Evolutionary conservation across 2,888 invertebrate species (phyloP).

Genomic region (Rhagophthalmus giganteus): DNA sequence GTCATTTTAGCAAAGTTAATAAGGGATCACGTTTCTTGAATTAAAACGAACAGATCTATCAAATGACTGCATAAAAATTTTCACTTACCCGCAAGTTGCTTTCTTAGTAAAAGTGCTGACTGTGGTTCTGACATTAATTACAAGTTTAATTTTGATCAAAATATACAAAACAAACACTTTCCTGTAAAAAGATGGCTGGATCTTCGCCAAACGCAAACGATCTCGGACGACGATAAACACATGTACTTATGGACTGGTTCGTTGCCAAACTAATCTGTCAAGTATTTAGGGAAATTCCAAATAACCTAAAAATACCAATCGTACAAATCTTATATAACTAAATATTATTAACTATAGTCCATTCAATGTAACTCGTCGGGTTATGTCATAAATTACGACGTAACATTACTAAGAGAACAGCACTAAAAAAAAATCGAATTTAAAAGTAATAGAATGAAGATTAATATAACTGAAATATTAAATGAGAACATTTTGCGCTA

Average conservation of each 20-base stretch:
- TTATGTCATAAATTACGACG: no score
- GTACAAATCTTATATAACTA: no score
- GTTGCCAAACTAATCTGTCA: slow-evolving; percentile 33
- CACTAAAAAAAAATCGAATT: no score
- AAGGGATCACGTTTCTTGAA: slow-evolving; percentile 24
- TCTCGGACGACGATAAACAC: slow-evolving; percentile 51
- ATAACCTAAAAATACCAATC: not conserved
- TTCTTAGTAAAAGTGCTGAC: slow-evolving; percentile 92
- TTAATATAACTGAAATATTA: no score
- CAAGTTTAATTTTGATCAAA: slow-evolving; percentile 76
- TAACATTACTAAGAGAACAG: no score
- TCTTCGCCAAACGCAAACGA: slow-evolving; percentile 44
- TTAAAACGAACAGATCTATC: slow-evolving; percentile 2
- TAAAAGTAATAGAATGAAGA: no score
- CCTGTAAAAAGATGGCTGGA: slow-evolving; percentile 73
- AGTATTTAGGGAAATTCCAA: not conserved
- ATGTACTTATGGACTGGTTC: slow-evolving; percentile 54
- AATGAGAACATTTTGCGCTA: no score
- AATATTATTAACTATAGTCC: no score
- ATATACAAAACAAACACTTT: slow-evolving; percentile 73
- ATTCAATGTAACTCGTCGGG: no score
- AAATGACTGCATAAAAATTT: slow-evolving; percentile 3
- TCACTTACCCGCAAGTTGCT: slow-evolving; percentile 90
- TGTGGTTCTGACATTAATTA: slow-evolving; percentile 95
- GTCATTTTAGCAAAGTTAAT: slow-evolving; percentile 21